Percentiles rank a stretch among this genome's conserved stretches.
phyloP scores from a whole-genome alignment of 2,888 invertebrate species.

The Amiota minor region DNA sequence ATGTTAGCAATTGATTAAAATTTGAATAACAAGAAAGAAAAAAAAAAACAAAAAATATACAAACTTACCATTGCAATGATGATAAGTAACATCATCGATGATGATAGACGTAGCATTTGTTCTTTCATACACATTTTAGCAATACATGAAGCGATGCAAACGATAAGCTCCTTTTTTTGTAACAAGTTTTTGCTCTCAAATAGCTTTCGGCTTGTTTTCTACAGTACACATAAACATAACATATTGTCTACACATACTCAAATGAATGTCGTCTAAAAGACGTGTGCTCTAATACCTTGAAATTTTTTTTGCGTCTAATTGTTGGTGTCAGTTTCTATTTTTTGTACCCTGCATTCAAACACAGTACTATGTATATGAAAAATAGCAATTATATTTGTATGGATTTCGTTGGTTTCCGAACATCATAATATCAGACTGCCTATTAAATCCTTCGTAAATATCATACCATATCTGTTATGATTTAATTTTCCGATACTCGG shows the following conservation, averaged over 20 bases:
- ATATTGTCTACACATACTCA: neutral
- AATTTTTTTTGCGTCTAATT: slow-evolving; percentile 23
- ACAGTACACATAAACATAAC: neutral
- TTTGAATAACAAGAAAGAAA: slow-evolving; percentile 43
- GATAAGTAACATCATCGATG: neutral
- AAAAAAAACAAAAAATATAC: too few species aligned
- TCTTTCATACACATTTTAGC: slow-evolving; percentile 18
- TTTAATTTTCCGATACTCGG: too few species aligned
- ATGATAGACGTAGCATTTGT: neutral
- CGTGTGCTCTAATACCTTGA: slow-evolving; percentile 5
- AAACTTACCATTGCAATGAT: slow-evolving; percentile 41
- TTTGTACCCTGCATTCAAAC: slow-evolving; percentile 17
- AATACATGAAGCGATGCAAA: slow-evolving; percentile 5
- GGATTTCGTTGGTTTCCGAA: too few species aligned
- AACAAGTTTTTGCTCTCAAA: neutral
- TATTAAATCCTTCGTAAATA: too few species aligned
- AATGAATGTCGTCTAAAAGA: too few species aligned
- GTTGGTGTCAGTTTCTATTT: slow-evolving; percentile 28
- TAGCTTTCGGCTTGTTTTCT: slow-evolving; percentile 15
- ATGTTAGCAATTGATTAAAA: slow-evolving; percentile 68
- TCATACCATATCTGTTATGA: too few species aligned
- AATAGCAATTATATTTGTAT: too few species aligned
- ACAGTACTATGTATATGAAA: too few species aligned
- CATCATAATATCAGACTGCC: too few species aligned
- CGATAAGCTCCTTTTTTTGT: neutral